These are phyloP conservation scores for Sinotaia quadrata DNA, from an alignment of 2,888 invertebrate species.

Conservation along the genomic window DNA sequence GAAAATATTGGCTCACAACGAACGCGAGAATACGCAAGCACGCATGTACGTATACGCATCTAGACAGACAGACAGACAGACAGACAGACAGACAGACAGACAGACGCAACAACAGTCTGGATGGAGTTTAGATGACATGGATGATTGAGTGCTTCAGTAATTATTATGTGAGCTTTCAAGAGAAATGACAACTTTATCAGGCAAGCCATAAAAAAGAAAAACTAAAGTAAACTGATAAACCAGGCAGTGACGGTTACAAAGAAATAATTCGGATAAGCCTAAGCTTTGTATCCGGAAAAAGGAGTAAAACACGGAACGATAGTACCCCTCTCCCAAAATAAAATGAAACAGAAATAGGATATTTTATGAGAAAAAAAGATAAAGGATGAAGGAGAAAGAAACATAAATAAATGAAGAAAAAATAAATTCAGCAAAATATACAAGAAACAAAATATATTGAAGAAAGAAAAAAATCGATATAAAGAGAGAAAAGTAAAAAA, in stretches of 20 bases:
- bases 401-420: not conserved
- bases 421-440: not conserved
- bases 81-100: constrained; percentile 1
- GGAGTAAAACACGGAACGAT: too few species aligned
- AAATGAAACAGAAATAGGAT: not conserved
- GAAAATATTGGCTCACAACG: too few species aligned
- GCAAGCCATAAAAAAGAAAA: too few species aligned
- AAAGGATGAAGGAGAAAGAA: not conserved
- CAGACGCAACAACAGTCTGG: not conserved
- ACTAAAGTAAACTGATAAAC: too few species aligned
- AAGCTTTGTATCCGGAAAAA: too few species aligned
- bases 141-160: too few species aligned
- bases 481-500: not conserved
- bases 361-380: not conserved
- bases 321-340: too few species aligned
- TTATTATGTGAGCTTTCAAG: too few species aligned
- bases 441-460: not conserved
- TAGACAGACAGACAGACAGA: constrained; percentile 8
- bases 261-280: too few species aligned
- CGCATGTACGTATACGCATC: not conserved
- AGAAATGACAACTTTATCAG: too few species aligned
- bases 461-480: not conserved
- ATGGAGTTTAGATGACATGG: too few species aligned
- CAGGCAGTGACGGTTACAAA: too few species aligned
- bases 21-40: not conserved